Evolutionary conservation across 2,797 vertebrate genomes (phyloP).

Genomic region (Synaphobranchus kaupii): DNA sequence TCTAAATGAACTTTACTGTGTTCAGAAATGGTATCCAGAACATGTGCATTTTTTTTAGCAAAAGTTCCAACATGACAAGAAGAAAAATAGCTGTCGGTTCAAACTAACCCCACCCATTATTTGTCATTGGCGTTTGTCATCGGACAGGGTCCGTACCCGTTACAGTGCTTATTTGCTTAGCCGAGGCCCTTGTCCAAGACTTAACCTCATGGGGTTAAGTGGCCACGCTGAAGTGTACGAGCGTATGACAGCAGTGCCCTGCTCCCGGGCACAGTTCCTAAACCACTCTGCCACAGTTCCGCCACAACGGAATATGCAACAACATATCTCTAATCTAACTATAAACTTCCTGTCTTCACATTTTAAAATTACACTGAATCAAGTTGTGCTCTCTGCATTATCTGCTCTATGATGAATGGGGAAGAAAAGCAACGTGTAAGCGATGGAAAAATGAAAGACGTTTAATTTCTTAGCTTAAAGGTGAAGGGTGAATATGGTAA

Average conservation of each 20-base stretch:
- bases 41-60: neutral
- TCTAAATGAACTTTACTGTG: neutral
- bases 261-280: neutral
- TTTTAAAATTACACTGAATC: neutral
- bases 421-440: neutral
- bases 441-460: neutral
- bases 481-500: conserved; percentile 39
- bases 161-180: neutral
- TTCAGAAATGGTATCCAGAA: neutral
- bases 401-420: neutral
- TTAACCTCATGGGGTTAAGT: neutral
- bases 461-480: neutral
- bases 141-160: neutral
- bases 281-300: neutral
- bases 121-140: neutral
- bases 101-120: neutral
- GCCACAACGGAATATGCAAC: neutral
- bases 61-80: too few species aligned
- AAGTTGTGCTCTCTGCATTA: neutral
- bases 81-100: neutral
- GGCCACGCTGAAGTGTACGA: too few species aligned
- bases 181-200: neutral
- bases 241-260: neutral
- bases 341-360: neutral
- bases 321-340: neutral